Percentiles rank a stretch among this genome's conserved stretches.
phyloP scores from a whole-genome alignment of 2,113 vertebrate genomes.

The Gnathonemus longibarbis region DNA sequence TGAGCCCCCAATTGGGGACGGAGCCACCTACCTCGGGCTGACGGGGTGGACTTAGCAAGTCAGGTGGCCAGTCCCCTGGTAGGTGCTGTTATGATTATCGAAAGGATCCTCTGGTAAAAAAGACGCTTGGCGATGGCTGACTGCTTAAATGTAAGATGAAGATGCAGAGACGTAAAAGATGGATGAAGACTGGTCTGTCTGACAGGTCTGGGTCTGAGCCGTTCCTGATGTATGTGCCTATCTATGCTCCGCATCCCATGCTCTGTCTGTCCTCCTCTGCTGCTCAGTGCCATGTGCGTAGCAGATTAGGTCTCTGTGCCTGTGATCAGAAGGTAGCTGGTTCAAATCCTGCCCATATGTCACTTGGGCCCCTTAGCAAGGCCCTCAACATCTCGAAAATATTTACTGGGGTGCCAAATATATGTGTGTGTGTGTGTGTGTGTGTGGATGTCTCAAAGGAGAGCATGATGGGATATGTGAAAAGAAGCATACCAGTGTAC shows the following conservation, averaged over 20 bases:
- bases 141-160: background rate
- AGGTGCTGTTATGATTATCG: background rate
- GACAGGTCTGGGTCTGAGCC: background rate
- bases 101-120: background rate
- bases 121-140: background rate
- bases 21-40: background rate
- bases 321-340: background rate
- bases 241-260: background rate
- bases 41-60: background rate
- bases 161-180: background rate
- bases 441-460: background rate
- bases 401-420: background rate
- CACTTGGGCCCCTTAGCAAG: background rate
- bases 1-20: background rate
- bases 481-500: background rate
- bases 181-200: background rate
- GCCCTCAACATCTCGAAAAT: background rate
- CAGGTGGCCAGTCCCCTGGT: background rate
- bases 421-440: background rate
- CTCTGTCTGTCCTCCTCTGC: background rate
- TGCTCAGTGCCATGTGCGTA: background rate
- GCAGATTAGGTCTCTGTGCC: background rate
- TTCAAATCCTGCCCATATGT: background rate
- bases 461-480: background rate
- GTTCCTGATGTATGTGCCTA: background rate